Evolutionary conservation across 2,113 vertebrate species (phyloP).

Genomic region (Chitala chitala): DNA sequence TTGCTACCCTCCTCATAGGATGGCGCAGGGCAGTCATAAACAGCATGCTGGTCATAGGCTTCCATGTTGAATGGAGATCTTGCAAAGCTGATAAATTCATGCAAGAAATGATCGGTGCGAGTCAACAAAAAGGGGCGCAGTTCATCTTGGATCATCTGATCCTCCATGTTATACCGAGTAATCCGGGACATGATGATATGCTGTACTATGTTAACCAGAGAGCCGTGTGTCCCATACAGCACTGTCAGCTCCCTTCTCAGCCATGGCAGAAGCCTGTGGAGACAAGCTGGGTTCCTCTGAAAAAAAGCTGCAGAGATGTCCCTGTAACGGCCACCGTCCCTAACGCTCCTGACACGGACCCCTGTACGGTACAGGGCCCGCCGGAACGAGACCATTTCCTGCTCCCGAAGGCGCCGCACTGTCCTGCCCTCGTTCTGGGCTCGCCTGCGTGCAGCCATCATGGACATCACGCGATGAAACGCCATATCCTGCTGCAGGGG

Average conservation of each 20-base stretch:
- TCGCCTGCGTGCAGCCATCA: slow-evolving; percentile 54
- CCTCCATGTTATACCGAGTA: slow-evolving; percentile 71
- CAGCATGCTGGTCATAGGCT: slow-evolving; percentile 75
- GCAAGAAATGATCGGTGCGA: slow-evolving; percentile 82
- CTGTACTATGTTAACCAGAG: slow-evolving; percentile 77
- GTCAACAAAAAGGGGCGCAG: slow-evolving; percentile 78
- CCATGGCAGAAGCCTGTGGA: slow-evolving; percentile 79
- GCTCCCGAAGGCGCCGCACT: slow-evolving; percentile 59
- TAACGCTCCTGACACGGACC: slow-evolving; percentile 66
- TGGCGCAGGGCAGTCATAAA: slow-evolving; percentile 73
- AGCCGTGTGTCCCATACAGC: slow-evolving; percentile 75
- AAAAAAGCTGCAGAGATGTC: slow-evolving; percentile 81
- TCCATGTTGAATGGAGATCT: slow-evolving; percentile 79
- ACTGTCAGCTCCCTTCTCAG: slow-evolving; percentile 78
- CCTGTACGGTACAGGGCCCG: slow-evolving; percentile 70
- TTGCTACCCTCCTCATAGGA: slow-evolving; percentile 65
- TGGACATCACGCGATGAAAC: slow-evolving; percentile 60
- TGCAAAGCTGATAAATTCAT: slow-evolving; percentile 82
- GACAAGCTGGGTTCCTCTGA: slow-evolving; percentile 67
- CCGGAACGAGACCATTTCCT: slow-evolving; percentile 74
- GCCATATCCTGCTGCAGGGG: slow-evolving; percentile 44
- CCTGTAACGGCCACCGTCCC: slow-evolving; percentile 64
- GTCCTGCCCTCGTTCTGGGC: slow-evolving; percentile 54
- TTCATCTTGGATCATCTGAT: slow-evolving; percentile 70
- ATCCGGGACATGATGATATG: slow-evolving; percentile 77